A percentile compares a stretch with the other conserved stretches of the same genome.
Evolutionary conservation across 2,888 invertebrate genomes (phyloP).

Genomic region (Vesta saturnalis): DNA sequence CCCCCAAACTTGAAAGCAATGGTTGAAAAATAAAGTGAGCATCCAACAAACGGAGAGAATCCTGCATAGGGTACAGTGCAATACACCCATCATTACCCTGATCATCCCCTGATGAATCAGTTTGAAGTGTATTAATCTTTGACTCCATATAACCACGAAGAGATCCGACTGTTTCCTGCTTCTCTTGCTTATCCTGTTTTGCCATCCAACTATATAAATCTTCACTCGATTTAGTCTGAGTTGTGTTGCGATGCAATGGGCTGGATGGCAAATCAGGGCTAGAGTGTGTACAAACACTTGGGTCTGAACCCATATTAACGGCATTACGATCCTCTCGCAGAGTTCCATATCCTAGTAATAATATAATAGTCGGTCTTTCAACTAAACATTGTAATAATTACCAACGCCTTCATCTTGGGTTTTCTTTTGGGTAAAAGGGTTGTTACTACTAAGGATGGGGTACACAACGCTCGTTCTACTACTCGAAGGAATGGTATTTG

Average conservation of each 20-base stretch:
- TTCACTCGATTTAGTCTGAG: conserved; percentile 64
- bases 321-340: conserved; percentile 72
- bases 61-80: conserved; percentile 80
- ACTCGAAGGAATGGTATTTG: conserved; percentile 70
- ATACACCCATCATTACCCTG: conserved; percentile 69
- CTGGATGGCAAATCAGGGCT: conserved; percentile 60
- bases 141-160: conserved; percentile 54
- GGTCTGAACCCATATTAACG: conserved; percentile 73
- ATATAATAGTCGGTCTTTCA: neutral
- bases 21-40: conserved; percentile 96
- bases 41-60: conserved; percentile 85
- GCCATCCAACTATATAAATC: conserved; percentile 98
- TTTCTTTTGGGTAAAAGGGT: conserved; percentile 68
- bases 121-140: conserved; percentile 58
- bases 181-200: conserved; percentile 69
- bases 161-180: conserved; percentile 28
- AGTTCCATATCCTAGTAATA: conserved; percentile 75
- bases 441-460: conserved; percentile 62
- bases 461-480: conserved; percentile 79
- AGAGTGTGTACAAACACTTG: conserved; percentile 65
- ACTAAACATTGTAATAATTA: neutral
- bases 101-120: conserved; percentile 63
- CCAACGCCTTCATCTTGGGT: conserved; percentile 62
- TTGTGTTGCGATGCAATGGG: conserved; percentile 56
- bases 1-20: conserved; percentile 86